Evolutionary conservation across 2,797 vertebrate genomes (phyloP).

Genomic region (Hypotaenidia philippensis): DNA sequence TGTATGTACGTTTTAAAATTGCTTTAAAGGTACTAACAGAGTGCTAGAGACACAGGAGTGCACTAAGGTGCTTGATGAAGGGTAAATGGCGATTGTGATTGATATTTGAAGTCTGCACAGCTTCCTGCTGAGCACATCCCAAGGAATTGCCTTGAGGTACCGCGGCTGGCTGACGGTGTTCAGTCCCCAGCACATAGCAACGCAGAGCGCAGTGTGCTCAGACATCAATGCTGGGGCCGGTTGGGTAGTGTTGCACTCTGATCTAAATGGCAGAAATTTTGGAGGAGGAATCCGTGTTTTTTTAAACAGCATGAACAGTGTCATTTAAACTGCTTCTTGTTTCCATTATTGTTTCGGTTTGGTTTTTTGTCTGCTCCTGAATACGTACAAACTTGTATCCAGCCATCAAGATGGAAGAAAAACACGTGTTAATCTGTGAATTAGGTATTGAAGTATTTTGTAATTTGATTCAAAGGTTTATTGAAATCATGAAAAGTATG

Average conservation of each 20-base stretch:
- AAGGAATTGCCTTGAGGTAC: neutral
- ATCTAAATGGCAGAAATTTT: neutral
- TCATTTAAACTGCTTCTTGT: neutral
- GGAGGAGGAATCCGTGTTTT: neutral
- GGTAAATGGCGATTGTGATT: neutral
- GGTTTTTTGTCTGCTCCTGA: neutral
- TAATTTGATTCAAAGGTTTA: conserved; percentile 48
- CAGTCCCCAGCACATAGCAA: neutral
- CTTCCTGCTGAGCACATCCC: neutral
- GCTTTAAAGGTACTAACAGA: neutral
- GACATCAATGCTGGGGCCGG: neutral
- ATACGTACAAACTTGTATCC: neutral
- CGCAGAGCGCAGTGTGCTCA: neutral
- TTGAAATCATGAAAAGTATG: conserved; percentile 69
- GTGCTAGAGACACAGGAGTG: neutral
- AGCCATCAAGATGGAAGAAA: neutral
- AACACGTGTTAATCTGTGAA: neutral
- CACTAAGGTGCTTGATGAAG: neutral
- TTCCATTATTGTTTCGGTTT: neutral
- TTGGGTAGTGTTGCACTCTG: neutral
- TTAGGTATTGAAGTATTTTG: conserved; percentile 57
- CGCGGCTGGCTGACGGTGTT: neutral
- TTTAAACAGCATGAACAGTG: neutral
- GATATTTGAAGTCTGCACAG: neutral
- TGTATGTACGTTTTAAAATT: neutral